phyloP scores from a whole-genome alignment of 2,888 invertebrate genomes.

The Zele albiditarsus region DNA sequence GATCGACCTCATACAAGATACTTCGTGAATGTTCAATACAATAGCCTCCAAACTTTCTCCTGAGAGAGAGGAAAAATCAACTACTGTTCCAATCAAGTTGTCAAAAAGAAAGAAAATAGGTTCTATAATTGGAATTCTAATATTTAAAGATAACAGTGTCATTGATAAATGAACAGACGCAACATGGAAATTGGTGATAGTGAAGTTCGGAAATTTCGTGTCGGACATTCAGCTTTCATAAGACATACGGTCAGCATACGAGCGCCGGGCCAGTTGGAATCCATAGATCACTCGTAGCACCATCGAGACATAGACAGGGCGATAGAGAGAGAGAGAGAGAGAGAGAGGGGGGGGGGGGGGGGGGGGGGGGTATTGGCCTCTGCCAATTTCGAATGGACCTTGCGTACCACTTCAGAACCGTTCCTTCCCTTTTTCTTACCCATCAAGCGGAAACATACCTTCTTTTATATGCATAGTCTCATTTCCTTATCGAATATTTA shows the following conservation, averaged over 20 bases:
- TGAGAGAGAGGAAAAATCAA: not conserved
- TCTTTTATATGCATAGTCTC: conserved; percentile 71
- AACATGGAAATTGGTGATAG: not conserved
- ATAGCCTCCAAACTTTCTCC: not conserved
- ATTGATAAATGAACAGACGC: not conserved
- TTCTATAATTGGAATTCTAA: too few species aligned
- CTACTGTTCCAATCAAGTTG: not conserved
- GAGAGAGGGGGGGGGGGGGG: not conserved
- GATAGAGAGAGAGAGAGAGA: not conserved
- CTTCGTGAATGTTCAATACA: not conserved
- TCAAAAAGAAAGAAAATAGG: not conserved
- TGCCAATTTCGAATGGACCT: conserved; percentile 65
- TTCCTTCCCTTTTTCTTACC: conserved; percentile 37
- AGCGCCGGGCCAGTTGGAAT: not conserved
- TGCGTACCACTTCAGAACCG: conserved; percentile 58
- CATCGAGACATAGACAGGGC: not conserved
- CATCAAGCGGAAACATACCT: conserved; percentile 54
- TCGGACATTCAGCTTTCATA: not conserved
- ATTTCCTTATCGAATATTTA: conserved; percentile 71
- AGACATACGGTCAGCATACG: conserved; percentile 49
- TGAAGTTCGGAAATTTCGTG: not conserved
- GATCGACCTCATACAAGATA: conserved; percentile 5
- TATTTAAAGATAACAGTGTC: too few species aligned
- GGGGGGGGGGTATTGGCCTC: not conserved
- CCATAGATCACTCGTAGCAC: conserved; percentile 14